Evolutionary conservation across 2,888 invertebrate genomes (phyloP), one percentile per base, ranked within the genome.

Genomic region (Eurois occulta): DNA sequence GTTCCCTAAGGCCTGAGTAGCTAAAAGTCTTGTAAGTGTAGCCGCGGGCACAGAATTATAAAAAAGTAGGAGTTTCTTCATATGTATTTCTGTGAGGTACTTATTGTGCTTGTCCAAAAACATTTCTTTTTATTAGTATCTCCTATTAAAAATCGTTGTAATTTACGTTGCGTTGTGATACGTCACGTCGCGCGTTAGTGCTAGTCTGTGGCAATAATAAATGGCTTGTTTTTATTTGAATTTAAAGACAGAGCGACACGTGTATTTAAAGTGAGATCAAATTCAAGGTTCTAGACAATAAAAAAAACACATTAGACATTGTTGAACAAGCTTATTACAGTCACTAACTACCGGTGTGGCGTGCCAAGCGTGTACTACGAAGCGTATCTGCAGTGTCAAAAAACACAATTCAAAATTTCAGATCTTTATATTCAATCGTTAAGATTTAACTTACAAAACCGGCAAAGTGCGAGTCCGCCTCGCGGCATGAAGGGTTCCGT

Each of bases 241-340:
- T 28, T 18, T 43, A 43, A 35, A 75, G 62, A 41, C 48, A 32
- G 46, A 76, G 21, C 32, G 55, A 55, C 62, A 64, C 13, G 41
- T 66, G 62, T 58, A 41, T 66, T 58, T 35, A 68, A 84, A 80
- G 32, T 68, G 67, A 68, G 65, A 68, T 82, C 58, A 68, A 81
- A 82, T 72, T 75, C 82, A 82, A 81, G 82, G 86, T 68, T 68
- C 1, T 41, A 41, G 84, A 78, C 48, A 79, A 24, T 72, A 67
- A 67, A 85, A 55, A 77, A 46, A 78, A 32, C 32, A 72, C 72
- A 75, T 72, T 83, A 77, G 58, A 86, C 67, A 86, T 83, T 70
- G 67, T 75, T 75, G 58, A 60, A 71, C 67, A 82, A 82, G 70
- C 74, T 77, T 77, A 74, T 71, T 65, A 71, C 38, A 43, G 65